These are phyloP conservation scores for Proisotoma minuta DNA, from an alignment of 2,888 invertebrate genomes.

Conservation along the genomic window DNA sequence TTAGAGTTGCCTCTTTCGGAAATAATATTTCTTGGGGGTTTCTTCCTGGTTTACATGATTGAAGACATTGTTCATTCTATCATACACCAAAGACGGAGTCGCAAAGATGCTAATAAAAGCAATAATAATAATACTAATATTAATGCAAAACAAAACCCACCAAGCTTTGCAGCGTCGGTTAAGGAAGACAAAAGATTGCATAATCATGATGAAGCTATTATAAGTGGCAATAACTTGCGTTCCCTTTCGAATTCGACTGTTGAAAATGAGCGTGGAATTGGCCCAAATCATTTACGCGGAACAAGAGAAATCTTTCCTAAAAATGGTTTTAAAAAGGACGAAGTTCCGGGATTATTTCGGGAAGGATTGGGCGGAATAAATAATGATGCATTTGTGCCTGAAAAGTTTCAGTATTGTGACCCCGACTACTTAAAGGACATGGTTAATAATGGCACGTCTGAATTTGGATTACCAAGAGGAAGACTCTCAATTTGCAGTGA, in stretches of 20 bases:
- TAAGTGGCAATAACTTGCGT: neutral
- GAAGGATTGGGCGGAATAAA: neutral
- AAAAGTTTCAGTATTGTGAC: slow-evolving; percentile 44
- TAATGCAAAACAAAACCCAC: neutral
- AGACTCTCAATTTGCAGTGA: slow-evolving; percentile 24
- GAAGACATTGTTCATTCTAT: slow-evolving; percentile 53
- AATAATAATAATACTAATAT: slow-evolving; percentile 8
- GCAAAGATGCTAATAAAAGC: slow-evolving; percentile 25
- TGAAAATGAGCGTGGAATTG: slow-evolving; percentile 12
- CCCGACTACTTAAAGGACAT: slow-evolving; percentile 46
- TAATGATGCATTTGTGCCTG: slow-evolving; percentile 23
- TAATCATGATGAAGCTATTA: slow-evolving; percentile 1
- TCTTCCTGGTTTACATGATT: slow-evolving; percentile 57
- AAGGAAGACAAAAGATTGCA: slow-evolving; percentile 6
- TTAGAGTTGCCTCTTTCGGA: slow-evolving; percentile 53
- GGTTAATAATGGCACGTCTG: slow-evolving; percentile 40
- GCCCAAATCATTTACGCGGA: slow-evolving; percentile 17
- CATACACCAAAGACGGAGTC: slow-evolving; percentile 44
- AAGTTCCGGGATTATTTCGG: slow-evolving; percentile 29
- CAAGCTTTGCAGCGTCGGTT: neutral
- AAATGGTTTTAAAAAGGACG: slow-evolving; percentile 25
- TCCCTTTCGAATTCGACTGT: neutral
- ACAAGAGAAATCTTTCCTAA: slow-evolving; percentile 33
- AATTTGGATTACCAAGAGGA: slow-evolving; percentile 35
- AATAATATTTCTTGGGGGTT: slow-evolving; percentile 55